Evolutionary conservation across 2,113 vertebrate species (phyloP).

Genomic region (Nettapus auritus): DNA sequence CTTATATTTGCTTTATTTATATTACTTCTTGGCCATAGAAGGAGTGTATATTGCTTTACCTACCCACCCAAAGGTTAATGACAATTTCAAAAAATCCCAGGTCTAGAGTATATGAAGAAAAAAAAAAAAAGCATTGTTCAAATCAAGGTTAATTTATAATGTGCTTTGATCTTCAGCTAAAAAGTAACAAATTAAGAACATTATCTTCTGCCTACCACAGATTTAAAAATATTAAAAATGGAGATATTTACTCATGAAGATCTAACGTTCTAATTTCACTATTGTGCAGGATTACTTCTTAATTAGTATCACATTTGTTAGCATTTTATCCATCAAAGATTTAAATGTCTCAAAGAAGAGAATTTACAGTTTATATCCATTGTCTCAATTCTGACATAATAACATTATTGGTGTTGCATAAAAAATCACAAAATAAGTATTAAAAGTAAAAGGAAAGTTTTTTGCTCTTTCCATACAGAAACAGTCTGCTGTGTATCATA

Average conservation of each 20-base stretch:
- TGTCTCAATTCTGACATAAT: constrained; percentile 31
- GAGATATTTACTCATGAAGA: neutral
- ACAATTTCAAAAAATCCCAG: neutral
- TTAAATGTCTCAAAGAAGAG: constrained; percentile 46
- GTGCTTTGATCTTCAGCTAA: constrained; percentile 49
- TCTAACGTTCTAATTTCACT: neutral
- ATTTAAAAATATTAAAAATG: constrained; percentile 33
- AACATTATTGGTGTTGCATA: constrained; percentile 8
- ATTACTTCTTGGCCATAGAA: neutral
- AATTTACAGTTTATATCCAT: constrained; percentile 19
- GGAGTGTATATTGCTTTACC: neutral
- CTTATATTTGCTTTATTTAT: neutral
- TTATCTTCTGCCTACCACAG: constrained; percentile 50
- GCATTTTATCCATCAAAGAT: constrained; percentile 43
- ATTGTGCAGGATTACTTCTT: constrained; percentile 49
- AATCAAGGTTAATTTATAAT: constrained; percentile 58
- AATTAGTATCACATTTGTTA: constrained; percentile 40
- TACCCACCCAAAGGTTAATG: neutral
- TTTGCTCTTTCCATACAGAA: neutral
- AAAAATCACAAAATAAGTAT: constrained; percentile 29
- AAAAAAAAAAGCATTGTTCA: constrained; percentile 25
- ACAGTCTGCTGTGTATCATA: neutral
- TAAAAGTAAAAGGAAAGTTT: neutral
- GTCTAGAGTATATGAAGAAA: neutral
- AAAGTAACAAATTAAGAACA: constrained; percentile 60